phyloP scores from a whole-genome alignment of 2,888 invertebrate species.

The Sabatieria punctata region DNA sequence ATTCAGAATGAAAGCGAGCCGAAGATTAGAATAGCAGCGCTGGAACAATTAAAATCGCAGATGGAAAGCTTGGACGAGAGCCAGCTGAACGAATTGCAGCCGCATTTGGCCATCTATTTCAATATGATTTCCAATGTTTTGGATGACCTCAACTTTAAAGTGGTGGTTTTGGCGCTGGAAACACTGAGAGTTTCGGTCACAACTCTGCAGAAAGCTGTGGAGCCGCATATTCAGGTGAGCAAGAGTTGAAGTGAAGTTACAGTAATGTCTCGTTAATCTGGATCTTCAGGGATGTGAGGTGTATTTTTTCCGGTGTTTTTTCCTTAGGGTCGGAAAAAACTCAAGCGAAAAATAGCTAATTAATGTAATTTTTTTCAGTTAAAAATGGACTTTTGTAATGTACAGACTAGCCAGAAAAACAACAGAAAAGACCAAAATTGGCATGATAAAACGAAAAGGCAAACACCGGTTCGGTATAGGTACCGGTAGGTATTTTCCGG shows the following conservation, averaged over 20 bases:
- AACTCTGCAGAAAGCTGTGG: constrained; percentile 32
- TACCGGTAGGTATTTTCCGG: no score
- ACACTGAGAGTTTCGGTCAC: constrained; percentile 36
- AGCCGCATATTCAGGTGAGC: constrained; percentile 34
- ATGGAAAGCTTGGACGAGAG: constrained; percentile 32
- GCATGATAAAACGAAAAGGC: no score
- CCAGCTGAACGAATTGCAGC: constrained; percentile 38
- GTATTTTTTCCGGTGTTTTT: no score
- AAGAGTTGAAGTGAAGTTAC: not conserved
- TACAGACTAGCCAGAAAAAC: no score
- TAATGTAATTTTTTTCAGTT: no score
- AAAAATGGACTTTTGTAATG: no score
- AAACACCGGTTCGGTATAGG: no score
- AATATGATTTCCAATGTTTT: constrained; percentile 43
- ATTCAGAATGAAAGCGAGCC: constrained; percentile 43
- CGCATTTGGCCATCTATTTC: constrained; percentile 47
- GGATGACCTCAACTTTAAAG: constrained; percentile 46
- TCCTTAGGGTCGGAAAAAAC: no score
- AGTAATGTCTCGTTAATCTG: not conserved
- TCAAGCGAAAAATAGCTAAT: no score
- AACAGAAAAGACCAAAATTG: no score
- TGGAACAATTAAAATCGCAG: constrained; percentile 43
- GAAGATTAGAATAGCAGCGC: no score
- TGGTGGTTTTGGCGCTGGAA: constrained; percentile 38
- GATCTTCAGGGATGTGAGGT: no score